Evolutionary conservation across 2,797 vertebrate species (phyloP).

Genomic region (Toxotes lorentzi): DNA sequence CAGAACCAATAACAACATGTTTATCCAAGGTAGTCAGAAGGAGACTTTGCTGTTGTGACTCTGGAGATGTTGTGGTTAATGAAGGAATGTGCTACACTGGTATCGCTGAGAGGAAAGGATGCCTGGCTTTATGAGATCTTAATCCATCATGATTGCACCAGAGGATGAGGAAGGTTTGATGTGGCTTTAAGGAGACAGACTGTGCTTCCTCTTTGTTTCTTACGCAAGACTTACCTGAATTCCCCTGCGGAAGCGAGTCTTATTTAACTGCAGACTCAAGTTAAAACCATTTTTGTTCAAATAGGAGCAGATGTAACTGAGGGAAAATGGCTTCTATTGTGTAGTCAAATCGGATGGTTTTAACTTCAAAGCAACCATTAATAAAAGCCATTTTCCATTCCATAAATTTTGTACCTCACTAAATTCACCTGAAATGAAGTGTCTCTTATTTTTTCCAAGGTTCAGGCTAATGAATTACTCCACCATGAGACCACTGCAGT

Average conservation of each 20-base stretch:
- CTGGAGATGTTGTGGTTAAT: constrained; percentile 30
- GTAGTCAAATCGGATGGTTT: constrained; percentile 19
- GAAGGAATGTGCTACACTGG: constrained; percentile 44
- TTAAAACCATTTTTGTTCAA: constrained; percentile 17
- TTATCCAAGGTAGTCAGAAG: constrained; percentile 13
- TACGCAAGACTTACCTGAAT: constrained; percentile 35
- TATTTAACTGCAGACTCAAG: constrained; percentile 36
- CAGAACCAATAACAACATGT: constrained; percentile 30
- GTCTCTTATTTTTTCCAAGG: constrained; percentile 30
- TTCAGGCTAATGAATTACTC: constrained; percentile 53
- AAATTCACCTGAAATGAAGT: constrained; percentile 42
- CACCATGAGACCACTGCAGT: constrained; percentile 44
- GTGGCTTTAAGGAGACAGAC: constrained; percentile 55
- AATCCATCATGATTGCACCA: constrained; percentile 38
- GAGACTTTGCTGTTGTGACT: constrained; percentile 25
- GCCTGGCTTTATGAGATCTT: constrained; percentile 55
- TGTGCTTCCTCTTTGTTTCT: constrained; percentile 47
- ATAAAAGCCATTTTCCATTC: constrained; percentile 41
- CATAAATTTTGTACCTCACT: constrained; percentile 49
- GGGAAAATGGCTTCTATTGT: constrained; percentile 1
- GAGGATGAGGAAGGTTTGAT: constrained; percentile 57
- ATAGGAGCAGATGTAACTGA: neutral
- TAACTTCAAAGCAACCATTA: constrained; percentile 37
- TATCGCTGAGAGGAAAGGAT: constrained; percentile 41
- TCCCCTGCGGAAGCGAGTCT: constrained; percentile 23